phyloP scores from a whole-genome alignment of 2,113 vertebrate genomes.

The Circaetus cinerascens region DNA sequence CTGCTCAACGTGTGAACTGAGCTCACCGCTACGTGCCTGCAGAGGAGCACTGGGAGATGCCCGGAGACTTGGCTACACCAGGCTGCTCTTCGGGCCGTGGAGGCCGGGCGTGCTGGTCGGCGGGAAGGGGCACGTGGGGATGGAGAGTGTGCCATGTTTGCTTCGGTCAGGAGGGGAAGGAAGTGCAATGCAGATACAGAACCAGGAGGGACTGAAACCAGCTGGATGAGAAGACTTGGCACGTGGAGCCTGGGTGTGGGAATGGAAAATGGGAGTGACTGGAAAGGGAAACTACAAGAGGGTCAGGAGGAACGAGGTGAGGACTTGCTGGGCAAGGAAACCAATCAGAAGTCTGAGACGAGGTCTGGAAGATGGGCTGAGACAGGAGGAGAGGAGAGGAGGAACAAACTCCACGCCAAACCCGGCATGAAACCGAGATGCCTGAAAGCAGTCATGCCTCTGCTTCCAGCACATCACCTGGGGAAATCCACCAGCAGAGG shows the following conservation, averaged over 20 bases:
- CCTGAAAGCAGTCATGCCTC: neutral
- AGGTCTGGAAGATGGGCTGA: neutral
- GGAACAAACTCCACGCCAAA: neutral
- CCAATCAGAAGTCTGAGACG: neutral
- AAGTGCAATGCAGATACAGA: neutral
- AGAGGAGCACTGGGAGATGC: neutral
- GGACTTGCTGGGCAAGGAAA: neutral
- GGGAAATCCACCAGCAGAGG: neutral
- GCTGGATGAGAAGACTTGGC: neutral
- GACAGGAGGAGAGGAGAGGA: neutral
- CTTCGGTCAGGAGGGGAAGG: neutral
- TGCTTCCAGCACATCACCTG: neutral
- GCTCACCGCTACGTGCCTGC: neutral
- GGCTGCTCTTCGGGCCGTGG: neutral
- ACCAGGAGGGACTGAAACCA: neutral
- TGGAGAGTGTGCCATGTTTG: neutral
- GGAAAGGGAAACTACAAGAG: slow-evolving; percentile 25
- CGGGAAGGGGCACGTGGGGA: neutral
- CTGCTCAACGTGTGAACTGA: neutral
- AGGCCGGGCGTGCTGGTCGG: neutral
- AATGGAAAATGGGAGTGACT: slow-evolving; percentile 14
- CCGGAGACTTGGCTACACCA: neutral
- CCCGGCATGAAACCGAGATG: neutral
- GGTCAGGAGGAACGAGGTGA: slow-evolving; percentile 7
- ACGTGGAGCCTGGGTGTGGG: neutral